Conservation (phyloP, 2,797 vertebrate genomes). For the Salmo trutta region DNA sequence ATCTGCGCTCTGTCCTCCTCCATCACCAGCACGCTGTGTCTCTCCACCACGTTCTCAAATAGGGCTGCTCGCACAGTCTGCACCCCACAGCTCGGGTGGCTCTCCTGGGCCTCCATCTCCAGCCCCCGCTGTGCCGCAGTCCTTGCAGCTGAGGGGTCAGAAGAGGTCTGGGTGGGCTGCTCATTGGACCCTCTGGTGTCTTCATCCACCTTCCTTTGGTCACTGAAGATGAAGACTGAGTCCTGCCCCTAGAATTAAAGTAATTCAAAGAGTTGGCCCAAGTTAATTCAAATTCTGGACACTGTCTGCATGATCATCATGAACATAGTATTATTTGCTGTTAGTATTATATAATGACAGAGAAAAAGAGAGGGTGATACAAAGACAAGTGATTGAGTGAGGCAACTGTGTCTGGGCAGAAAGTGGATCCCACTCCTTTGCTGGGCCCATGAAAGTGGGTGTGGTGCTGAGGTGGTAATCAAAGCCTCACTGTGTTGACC, state of each 20-base stretch:
- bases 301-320: slow-evolving; percentile 15
- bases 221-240: slow-evolving; percentile 3
- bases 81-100: slow-evolving; percentile 36
- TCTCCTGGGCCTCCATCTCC: slow-evolving; percentile 28
- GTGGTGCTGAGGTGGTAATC: slow-evolving; percentile 64
- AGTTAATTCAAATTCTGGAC: slow-evolving; percentile 7
- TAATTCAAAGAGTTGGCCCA: slow-evolving; percentile 25
- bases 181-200: slow-evolving; percentile 48
- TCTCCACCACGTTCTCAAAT: slow-evolving; percentile 88
- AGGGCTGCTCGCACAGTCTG: slow-evolving; percentile 86
- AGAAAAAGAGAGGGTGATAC: background rate
- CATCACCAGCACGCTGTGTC: slow-evolving; percentile 75
- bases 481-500: slow-evolving; percentile 63
- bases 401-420: slow-evolving; percentile 31
- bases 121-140: slow-evolving; percentile 12
- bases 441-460: slow-evolving; percentile 55
- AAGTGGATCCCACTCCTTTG: slow-evolving; percentile 46
- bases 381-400: slow-evolving; percentile 16
- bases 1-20: slow-evolving; percentile 38
- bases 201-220: slow-evolving; percentile 48
- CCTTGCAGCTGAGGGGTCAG: slow-evolving; percentile 16
- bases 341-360: background rate
- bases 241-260: slow-evolving; percentile 61
- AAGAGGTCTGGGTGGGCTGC: slow-evolving; percentile 24
- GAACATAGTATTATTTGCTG: background rate